Percentiles rank a stretch among this genome's conserved stretches.
These are phyloP conservation scores for Drusus annulatus DNA, from an alignment of 1,140 invertebrate genomes.

Conservation along the genomic window DNA sequence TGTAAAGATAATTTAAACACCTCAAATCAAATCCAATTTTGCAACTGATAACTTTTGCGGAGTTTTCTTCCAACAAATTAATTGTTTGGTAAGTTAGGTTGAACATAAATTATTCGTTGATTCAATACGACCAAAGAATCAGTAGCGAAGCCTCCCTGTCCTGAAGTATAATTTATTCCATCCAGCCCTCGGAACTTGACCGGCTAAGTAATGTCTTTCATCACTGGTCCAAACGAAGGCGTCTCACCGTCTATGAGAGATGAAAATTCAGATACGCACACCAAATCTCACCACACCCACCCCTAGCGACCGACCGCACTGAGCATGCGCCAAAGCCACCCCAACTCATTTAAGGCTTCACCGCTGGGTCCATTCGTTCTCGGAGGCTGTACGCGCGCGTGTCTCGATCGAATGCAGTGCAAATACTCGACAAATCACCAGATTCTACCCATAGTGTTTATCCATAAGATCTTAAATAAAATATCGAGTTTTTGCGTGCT, in stretches of 20 bases:
- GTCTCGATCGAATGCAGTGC: conserved; percentile 6
- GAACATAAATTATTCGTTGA: too few relatives aligned
- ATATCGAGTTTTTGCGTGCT: neutral
- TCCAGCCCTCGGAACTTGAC: neutral
- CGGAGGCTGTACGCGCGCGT: conserved; percentile 18
- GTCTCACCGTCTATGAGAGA: conserved; percentile 22
- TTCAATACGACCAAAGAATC: neutral
- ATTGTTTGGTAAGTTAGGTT: too few relatives aligned
- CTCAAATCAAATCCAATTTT: too few relatives aligned
- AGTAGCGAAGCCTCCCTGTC: neutral
- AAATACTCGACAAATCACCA: neutral
- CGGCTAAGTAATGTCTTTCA: conserved; percentile 26
- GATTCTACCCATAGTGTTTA: conserved; percentile 4
- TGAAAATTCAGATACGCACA: conserved; percentile 28
- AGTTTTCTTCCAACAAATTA: too few relatives aligned
- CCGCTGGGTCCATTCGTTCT: conserved; percentile 26
- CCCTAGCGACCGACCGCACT: neutral
- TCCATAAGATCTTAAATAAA: neutral
- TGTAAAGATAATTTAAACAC: too few relatives aligned
- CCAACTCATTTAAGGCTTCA: conserved; percentile 20
- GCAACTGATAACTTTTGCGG: too few relatives aligned
- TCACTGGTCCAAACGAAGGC: conserved; percentile 18
- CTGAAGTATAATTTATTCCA: neutral
- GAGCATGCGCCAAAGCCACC: conserved; percentile 5
- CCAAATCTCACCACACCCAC: neutral